Percentiles rank a stretch among this genome's conserved stretches.
Evolutionary conservation across 2,113 vertebrate species (phyloP).

Genomic region (Petroica traversi): DNA sequence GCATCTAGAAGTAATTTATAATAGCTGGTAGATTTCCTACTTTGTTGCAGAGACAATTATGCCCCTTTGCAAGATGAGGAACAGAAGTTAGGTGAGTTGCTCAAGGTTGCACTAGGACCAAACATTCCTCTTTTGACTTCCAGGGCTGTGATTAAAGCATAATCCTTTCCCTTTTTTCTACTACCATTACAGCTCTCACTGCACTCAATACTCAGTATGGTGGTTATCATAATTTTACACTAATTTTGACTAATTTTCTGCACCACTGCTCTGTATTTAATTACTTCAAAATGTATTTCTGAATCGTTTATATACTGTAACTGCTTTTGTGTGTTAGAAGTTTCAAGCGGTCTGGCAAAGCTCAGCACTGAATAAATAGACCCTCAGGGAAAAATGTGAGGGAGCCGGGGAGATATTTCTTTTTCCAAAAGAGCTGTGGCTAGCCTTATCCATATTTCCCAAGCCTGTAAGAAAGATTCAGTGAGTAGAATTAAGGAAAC

Average conservation of each 20-base stretch:
- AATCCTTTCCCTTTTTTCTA: not conserved
- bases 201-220: not conserved
- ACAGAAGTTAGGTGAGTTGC: not conserved
- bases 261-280: slow-evolving; percentile 22
- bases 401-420: not conserved
- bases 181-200: not conserved
- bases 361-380: slow-evolving; percentile 44
- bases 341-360: slow-evolving; percentile 39
- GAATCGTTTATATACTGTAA: slow-evolving; percentile 18
- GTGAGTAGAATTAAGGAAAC: not conserved
- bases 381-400: not conserved
- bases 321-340: not conserved
- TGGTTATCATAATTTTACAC: slow-evolving; percentile 41
- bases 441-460: not conserved
- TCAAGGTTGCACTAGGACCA: rapidly evolving
- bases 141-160: not conserved
- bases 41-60: not conserved
- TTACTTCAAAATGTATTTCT: slow-evolving; percentile 43
- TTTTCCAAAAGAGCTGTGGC: not conserved
- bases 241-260: slow-evolving; percentile 53
- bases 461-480: not conserved
- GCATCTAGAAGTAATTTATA: not conserved
- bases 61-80: not conserved
- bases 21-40: not conserved
- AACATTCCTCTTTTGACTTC: not conserved